Percentiles rank a stretch among this genome's conserved stretches.
Evolutionary conservation across 2,888 invertebrate genomes (phyloP).

Genomic region (Cylloceria caligata): DNA sequence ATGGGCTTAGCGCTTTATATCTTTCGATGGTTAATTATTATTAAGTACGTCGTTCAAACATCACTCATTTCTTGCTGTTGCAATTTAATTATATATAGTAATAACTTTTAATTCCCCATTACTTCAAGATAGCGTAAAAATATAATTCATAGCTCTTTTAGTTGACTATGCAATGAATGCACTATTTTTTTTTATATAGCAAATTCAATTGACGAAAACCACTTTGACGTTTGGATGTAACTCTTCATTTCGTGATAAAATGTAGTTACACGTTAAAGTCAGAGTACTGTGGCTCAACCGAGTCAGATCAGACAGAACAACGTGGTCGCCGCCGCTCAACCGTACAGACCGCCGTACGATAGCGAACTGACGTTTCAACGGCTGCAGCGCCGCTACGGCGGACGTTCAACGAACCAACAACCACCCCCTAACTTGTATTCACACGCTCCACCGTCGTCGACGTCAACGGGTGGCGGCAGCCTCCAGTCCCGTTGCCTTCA

Average conservation of each 20-base stretch:
- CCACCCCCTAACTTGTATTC: slow-evolving; percentile 63
- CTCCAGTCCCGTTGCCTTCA: neutral
- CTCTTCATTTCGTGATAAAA: neutral
- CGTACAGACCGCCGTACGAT: slow-evolving; percentile 79
- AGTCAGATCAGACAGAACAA: slow-evolving; percentile 11
- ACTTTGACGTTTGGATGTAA: neutral
- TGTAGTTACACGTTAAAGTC: slow-evolving; percentile 2
- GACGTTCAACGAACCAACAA: slow-evolving; percentile 75
- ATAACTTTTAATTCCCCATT: slow-evolving; percentile 36
- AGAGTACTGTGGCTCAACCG: neutral
- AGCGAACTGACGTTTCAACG: slow-evolving; percentile 80
- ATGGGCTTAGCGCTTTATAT: too few species aligned
- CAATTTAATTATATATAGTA: slow-evolving; percentile 23
- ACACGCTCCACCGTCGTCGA: slow-evolving; percentile 44
- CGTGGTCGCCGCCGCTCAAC: slow-evolving; percentile 69
- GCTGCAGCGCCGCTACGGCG: slow-evolving; percentile 78
- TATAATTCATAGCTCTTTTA: slow-evolving; percentile 2
- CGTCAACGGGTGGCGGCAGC: slow-evolving; percentile 14
- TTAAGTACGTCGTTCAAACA: slow-evolving; percentile 8
- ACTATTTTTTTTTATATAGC: neutral
- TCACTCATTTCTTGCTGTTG: slow-evolving; percentile 7
- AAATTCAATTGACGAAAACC: neutral
- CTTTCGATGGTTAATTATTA: neutral
- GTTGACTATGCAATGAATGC: neutral
- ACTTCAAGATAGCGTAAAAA: slow-evolving; percentile 6